A percentile compares a stretch with the other conserved stretches of the same genome.
phyloP scores from a whole-genome alignment of 2,113 vertebrate species.

The Proteles cristata region DNA sequence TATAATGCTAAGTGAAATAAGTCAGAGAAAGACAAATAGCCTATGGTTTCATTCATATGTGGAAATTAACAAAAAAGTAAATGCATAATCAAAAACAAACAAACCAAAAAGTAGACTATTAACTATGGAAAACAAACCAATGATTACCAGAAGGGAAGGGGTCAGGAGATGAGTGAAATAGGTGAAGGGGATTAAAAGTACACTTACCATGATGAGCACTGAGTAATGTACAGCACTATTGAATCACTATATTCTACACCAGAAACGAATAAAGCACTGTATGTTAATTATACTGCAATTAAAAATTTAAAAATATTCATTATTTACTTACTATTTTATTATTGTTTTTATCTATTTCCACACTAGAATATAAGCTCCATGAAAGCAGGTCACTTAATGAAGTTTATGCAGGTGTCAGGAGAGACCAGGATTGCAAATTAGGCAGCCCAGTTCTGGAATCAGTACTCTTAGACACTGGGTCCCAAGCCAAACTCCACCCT shows the following conservation, averaged over 20 bases:
- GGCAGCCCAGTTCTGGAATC: fast-evolving
- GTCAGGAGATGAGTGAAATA: neutral
- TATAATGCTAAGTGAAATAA: neutral
- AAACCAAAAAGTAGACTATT: neutral
- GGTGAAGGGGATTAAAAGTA: neutral
- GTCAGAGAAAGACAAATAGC: neutral
- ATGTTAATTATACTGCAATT: neutral
- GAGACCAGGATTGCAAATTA: neutral
- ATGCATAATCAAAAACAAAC: neutral
- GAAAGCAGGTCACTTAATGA: neutral
- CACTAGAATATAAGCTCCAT: neutral
- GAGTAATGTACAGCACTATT: neutral
- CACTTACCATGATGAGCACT: neutral
- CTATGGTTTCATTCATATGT: neutral
- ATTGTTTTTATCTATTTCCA: neutral
- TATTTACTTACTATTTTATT: neutral
- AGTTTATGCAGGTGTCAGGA: neutral
- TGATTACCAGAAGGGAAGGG: neutral
- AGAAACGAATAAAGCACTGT: neutral
- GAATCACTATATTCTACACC: neutral
- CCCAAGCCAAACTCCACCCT: neutral
- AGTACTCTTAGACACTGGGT: neutral
- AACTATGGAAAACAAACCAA: neutral
- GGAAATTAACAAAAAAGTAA: neutral
- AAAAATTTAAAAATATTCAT: neutral